phyloP scores from a whole-genome alignment of 2,888 invertebrate genomes.

The Agrochola circellaris region DNA sequence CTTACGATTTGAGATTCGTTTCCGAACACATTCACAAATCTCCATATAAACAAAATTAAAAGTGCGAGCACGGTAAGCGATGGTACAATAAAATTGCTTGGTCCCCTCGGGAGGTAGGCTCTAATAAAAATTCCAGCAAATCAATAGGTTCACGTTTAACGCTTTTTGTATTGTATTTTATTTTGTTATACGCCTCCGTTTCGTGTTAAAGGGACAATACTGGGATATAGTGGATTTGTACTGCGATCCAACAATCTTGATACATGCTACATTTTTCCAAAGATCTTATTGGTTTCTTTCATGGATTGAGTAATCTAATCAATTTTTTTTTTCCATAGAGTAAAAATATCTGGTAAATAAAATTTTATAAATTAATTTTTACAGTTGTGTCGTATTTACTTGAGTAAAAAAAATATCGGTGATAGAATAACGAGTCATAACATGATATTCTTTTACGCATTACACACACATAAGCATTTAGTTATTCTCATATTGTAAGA shows the following conservation, averaged over 20 bases:
- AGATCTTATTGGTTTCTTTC: not conserved
- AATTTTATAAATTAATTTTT: not conserved
- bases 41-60: constrained; percentile 70
- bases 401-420: too few relatives aligned
- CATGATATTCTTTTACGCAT: too few relatives aligned
- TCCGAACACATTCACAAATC: constrained; percentile 44
- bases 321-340: not conserved
- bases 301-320: not conserved
- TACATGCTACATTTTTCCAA: constrained; percentile 57
- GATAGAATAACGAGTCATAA: too few relatives aligned
- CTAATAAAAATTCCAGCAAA: constrained; percentile 91
- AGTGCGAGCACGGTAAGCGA: constrained; percentile 59
- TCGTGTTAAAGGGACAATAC: constrained; percentile 90
- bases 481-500: not conserved
- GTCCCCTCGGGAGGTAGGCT: constrained; percentile 81
- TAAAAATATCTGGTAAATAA: not conserved
- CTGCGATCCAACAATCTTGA: constrained; percentile 67
- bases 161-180: constrained; percentile 90
- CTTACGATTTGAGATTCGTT: not conserved
- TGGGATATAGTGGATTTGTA: constrained; percentile 79
- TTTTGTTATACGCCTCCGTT: constrained; percentile 87
- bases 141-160: constrained; percentile 90
- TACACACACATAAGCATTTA: too few relatives aligned
- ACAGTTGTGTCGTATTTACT: too few relatives aligned
- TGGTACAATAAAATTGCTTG: constrained; percentile 83